Evolutionary conservation across 2,797 vertebrate genomes (phyloP), one percentile per base, ranked within the genome.

Genomic region (Chaenodraco wilsoni): DNA sequence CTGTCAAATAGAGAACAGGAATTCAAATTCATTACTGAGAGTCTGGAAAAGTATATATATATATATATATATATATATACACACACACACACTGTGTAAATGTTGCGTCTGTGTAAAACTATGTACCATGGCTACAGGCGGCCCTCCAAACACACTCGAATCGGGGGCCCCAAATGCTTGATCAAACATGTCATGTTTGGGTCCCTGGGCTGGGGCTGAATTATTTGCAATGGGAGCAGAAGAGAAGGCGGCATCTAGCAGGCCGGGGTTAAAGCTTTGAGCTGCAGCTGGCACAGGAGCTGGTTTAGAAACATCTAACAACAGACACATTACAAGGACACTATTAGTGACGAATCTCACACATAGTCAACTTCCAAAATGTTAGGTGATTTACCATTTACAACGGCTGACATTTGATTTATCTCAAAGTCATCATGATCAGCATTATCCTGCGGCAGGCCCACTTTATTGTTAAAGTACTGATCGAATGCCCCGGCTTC

Each of bases 381-480:
- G 43, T 27, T 16, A 11, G 43, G 3, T 55, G 11, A 14, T 72
- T 95, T 95, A 95, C 93, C 94, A 37, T 79, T 93, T 17, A 84
- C 84, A 82, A 82, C 88, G 45, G 66, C 58, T 54, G 94, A 84
- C 4, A 97, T 84, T 16, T 95, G 94, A 43, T 82, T 91, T 74
- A 94, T 94, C 76, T 96, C 94, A 66, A 95, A 95, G 75, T 96
- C 93, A 70, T 95, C 92, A 0, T 94, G 88, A 83, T 95, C 94
- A 45, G 88, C 93, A 9, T 65, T 91, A 3, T 94, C 93, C 86
- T 96, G 94, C 84, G 86, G 89, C 87, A 96, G 33, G 65, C 94
- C 94, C 64, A 94, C 94, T 93, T 95, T 96, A 81, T 33, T 95
- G 84, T 74, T 90, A 82, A 97, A 96, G 69, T 95, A 97, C 87